Evolutionary conservation across 37 sponge, comb jelly and placozoan genomes (phyloP).

Genomic region (Petrosia ficiformis): DNA sequence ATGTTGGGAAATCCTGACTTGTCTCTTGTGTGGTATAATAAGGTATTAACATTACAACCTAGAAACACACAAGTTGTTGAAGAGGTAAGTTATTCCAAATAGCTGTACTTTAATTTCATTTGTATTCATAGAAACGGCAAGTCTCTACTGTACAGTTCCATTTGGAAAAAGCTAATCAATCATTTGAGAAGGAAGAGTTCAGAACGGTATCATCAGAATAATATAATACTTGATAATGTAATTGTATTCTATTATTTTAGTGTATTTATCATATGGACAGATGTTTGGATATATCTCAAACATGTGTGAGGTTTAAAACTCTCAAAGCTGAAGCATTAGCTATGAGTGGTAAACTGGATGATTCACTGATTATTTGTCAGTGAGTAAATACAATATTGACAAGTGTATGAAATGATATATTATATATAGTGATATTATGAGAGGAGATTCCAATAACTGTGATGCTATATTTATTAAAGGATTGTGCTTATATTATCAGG

Average conservation of each 20-base stretch:
- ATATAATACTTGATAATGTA: not conserved
- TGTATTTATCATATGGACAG: constrained; percentile 20
- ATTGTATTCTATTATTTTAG: not conserved
- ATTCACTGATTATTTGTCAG: constrained; percentile 56
- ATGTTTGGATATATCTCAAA: constrained; percentile 52
- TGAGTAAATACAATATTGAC: constrained; percentile 14
- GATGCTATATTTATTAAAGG: constrained; percentile 95
- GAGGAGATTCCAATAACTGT: constrained; percentile 67
- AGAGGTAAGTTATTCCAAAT: constrained; percentile 31
- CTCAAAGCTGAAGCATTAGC: constrained; percentile 59
- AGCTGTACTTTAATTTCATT: not conserved
- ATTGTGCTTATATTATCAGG: constrained; percentile 88
- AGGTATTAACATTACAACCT: constrained; percentile 57
- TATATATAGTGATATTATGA: constrained; percentile 70
- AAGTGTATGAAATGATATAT: not conserved
- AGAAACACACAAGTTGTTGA: constrained; percentile 52
- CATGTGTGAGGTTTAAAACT: constrained; percentile 21
- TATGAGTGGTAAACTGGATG: constrained; percentile 32
- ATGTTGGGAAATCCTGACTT: constrained; percentile 79
- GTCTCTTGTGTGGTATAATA: constrained; percentile 62
- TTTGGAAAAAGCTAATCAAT: constrained; percentile 5
- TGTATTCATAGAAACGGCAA: constrained; percentile 19
- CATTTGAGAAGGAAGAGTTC: constrained; percentile 22
- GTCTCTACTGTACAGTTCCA: not conserved
- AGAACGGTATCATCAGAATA: constrained; percentile 11